Base-by-base conservation (phyloP, 2,888 invertebrate genomes). In the Bellardia pandia region DNA sequence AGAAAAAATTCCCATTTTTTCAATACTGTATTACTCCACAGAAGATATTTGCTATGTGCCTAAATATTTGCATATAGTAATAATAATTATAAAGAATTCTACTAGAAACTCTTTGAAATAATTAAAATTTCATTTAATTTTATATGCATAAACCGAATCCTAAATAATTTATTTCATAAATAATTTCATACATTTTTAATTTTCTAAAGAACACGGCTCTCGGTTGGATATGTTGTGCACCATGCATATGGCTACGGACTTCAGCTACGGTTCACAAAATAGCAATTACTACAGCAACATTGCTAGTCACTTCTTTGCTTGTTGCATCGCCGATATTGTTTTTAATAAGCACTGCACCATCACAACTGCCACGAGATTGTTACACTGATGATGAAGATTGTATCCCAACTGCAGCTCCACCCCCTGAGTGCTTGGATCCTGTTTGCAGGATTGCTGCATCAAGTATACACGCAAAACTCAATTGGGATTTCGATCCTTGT, bases 261-360 rank as follows among this genome's bases (percentile, higher is more conserved):
- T 95, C 95, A 89, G 94, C 94, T 85, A 94, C 95, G 58, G 95
- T 95, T 64, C 95, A 95, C 91, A 95, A 95, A 93, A 95, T 95
- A 86, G 94, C 95, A 14, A 94, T 95, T 83, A 95, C 95, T 58
- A 94, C 95, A 86, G 95, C 95, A 48, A 95, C 95, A 85, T 91
- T 95, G n/a, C 91, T 95, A 85, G 95, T 95, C 64, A 95, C 95
- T 82, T 95, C 95, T 6, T 91, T 95, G 64, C 92, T 95, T 87
- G 95, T 95, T 81, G 95, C 95, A 48, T 95, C 95, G 51, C 95
- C 95, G 8, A 95, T 95, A 48, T 92, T 95, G 51, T 95, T 95
- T 91, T 93, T 95, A 89, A 95, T 95, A 89, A 94, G 94, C 82
- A 94, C 94, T 51, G 94, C 94, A 13, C 94, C 94, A 2, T 94